A percentile compares a stretch with the other conserved stretches of the same genome.
Evolutionary conservation across 2,797 vertebrate genomes (phyloP).

Genomic region (Momotus momota): DNA sequence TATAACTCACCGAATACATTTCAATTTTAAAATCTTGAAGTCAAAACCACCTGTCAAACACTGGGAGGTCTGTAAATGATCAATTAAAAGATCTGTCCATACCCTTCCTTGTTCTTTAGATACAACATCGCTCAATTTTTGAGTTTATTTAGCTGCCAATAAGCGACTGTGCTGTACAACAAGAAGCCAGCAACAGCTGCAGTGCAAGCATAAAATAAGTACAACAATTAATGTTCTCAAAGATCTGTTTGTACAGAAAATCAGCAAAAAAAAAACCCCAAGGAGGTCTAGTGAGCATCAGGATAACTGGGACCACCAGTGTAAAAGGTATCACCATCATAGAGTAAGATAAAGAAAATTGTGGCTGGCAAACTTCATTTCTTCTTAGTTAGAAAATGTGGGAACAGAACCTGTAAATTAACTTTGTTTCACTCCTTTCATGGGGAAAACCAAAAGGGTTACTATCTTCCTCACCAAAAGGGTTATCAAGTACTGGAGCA

Average conservation of each 20-base stretch:
- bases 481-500: background rate
- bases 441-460: background rate
- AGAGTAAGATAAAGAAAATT: background rate
- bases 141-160: background rate
- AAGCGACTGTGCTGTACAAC: background rate
- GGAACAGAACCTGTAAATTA: background rate
- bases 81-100: background rate
- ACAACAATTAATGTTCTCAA: background rate
- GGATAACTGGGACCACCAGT: background rate
- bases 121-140: background rate
- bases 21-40: background rate
- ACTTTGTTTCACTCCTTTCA: background rate
- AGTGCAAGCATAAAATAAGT: background rate
- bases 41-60: background rate
- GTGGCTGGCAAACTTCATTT: background rate
- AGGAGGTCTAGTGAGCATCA: background rate
- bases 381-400: background rate
- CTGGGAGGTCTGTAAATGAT: background rate
- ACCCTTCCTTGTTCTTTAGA: background rate
- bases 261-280: background rate
- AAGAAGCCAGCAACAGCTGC: background rate
- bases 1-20: background rate
- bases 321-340: background rate
- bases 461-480: background rate
- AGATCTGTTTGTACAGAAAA: background rate